Base-by-base conservation (phyloP, 2,888 invertebrate species). In the Neelides folsomi region DNA sequence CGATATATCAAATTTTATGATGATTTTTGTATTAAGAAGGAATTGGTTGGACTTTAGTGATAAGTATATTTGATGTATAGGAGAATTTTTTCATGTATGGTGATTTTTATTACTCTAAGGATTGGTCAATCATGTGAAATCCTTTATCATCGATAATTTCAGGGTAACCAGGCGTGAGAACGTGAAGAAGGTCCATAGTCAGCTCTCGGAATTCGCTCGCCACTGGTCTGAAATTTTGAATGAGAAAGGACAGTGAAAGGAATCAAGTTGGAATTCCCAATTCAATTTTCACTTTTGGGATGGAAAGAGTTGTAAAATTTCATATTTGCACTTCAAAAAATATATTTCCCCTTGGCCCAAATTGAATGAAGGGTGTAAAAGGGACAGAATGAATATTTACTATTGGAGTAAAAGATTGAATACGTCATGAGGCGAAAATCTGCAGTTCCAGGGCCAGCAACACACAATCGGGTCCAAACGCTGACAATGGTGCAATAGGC, bases 61-160 rank as follows among this genome's bases (percentile, higher is more conserved):
- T n/a, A n/a, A n/a, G n/a, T n/a, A n/a, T n/a, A n/a, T n/a, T n/a
- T n/a, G n/a, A n/a, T n/a, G 27, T 5, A 27, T 3, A 27, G 27
- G 27, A 27, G 27, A n/a, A 13, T n/a, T 15, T 13, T 38, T 38
- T 38, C 4, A 15, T 15, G 15, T 38, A 38, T 38, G 38, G n/a
- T 15, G 5, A 13, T 38, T 13, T 35, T 34, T 52, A 51, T 46
- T 54, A 63, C 63, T 60, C 58, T 4, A 63, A 13, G 7, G 52
- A 52, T 20, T 63, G 60, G 3, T 43, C 8, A 15, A 63, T 47
- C 49, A 63, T 62, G 9, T 53, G 51, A 49, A 57, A 62, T 5
- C 59, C 59, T 1, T 48, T 46, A 3, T 54, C 48, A 47, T 61
- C 57, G 8, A 63, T 49, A 12, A 62, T 52, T 4, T 59, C 59